Base-by-base conservation (phyloP, 2,888 invertebrate genomes). In the Campoplex capitator region DNA sequence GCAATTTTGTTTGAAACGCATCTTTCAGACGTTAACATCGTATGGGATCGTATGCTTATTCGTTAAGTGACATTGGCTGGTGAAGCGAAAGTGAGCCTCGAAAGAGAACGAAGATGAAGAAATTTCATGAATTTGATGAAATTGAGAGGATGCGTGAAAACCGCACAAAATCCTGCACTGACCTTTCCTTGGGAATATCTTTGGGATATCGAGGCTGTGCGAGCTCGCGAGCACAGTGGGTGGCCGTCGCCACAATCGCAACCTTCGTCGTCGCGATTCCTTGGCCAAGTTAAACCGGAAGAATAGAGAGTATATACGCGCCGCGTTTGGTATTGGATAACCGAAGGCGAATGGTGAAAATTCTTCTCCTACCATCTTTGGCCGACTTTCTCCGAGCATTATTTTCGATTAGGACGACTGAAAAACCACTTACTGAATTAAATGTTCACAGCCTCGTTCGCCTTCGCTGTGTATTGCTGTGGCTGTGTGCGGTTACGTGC, bases 221-320 rank as follows among this genome's bases (percentile, higher is more conserved):
- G 73, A 23, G 23, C 73, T 70, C 79, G 68, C 28, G 70, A 65
- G 42, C 83, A 56, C 86, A 71, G 83, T 73, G 83, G 86, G 86
- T 76, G 86, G 86, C 71, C 79, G 86, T 86, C 83, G 83, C 86
- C 79, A 76, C 77, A 54, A 77, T 68, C 78, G 78, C 74, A 82
- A 77, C 56, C 83, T 38, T 83, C 84, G 75, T 65, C 76, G 54
- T 83, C 58, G 76, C 67, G 86, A 74, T 86, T 80, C 83, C 76
- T 83, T 83, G 77, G 86, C 86, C 86, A 86, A 86, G 80, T 86
- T 86, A 56, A n/a, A 80, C 86, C 86, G 86, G 86, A 86, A 86
- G 80, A 58, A 73, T 62, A 35, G 0, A 23, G 23, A 23, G 73
- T 45, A 73, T 73, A 68, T 38, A 51, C 45, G 9, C 2, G 38